A percentile compares a stretch with the other conserved stretches of the same genome.
Evolutionary conservation across 2,113 vertebrate genomes (phyloP).

Genomic region (Pteruthius melanotis): DNA sequence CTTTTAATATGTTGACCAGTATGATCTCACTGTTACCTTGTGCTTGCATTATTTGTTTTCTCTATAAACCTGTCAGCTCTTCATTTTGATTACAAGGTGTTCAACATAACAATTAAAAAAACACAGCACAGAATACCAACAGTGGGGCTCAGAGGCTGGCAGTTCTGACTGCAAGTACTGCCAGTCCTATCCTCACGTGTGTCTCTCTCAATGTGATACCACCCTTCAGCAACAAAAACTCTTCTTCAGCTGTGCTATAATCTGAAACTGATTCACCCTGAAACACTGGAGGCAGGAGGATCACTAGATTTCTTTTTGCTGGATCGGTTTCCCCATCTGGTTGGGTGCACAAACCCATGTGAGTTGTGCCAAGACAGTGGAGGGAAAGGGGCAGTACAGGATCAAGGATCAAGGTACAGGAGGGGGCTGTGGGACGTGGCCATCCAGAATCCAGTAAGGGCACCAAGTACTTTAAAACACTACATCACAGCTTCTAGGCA

Average conservation of each 20-base stretch:
- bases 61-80: background rate
- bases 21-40: conserved; percentile 30
- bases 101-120: background rate
- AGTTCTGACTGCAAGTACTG: background rate
- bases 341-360: background rate
- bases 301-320: background rate
- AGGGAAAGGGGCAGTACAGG: background rate
- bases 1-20: background rate
- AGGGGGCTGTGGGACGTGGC: background rate
- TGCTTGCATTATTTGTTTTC: conserved; percentile 3
- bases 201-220: background rate
- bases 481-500: background rate
- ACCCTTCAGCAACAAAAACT: background rate
- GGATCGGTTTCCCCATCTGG: background rate
- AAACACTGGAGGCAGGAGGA: background rate
- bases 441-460: background rate
- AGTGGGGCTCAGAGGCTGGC: background rate
- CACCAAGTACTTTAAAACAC: background rate
- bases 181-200: background rate
- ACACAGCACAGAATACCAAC: background rate
- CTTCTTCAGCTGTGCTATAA: background rate
- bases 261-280: background rate
- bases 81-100: background rate
- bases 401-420: background rate
- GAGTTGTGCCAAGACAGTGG: background rate